Percentiles rank a stretch among this genome's conserved stretches.
Conservation (phyloP, 2,113 vertebrate species). For the Tringa solitaria region DNA sequence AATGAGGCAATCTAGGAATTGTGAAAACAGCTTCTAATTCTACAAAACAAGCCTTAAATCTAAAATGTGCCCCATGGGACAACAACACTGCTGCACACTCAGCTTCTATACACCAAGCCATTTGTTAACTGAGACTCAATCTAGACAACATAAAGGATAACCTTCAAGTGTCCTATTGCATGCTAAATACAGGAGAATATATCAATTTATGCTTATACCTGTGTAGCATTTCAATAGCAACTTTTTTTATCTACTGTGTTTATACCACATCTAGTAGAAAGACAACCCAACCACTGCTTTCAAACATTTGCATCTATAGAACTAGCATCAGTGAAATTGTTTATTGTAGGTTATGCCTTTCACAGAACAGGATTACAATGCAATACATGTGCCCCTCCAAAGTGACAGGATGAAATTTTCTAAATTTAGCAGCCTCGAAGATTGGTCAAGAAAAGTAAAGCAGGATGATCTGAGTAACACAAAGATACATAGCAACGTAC, state of each 20-base stretch:
- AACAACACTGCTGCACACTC: background rate
- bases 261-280: background rate
- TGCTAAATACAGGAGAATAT: background rate
- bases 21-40: slow-evolving; percentile 18
- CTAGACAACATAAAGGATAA: background rate
- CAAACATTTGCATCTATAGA: background rate
- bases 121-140: slow-evolving; percentile 5
- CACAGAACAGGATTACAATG: background rate
- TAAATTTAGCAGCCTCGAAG: background rate
- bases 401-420: background rate
- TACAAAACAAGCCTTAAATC: background rate
- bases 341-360: background rate
- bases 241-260: background rate
- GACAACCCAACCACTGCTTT: background rate
- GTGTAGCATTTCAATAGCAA: background rate
- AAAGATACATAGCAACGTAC: fast-evolving
- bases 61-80: background rate
- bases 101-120: background rate
- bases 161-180: background rate
- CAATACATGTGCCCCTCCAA: background rate
- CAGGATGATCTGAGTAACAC: background rate
- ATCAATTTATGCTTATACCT: background rate
- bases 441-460: background rate
- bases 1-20: slow-evolving; percentile 13
- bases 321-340: background rate